Evolutionary conservation across 2,888 invertebrate species (phyloP).

Genomic region (Blera fallax): DNA sequence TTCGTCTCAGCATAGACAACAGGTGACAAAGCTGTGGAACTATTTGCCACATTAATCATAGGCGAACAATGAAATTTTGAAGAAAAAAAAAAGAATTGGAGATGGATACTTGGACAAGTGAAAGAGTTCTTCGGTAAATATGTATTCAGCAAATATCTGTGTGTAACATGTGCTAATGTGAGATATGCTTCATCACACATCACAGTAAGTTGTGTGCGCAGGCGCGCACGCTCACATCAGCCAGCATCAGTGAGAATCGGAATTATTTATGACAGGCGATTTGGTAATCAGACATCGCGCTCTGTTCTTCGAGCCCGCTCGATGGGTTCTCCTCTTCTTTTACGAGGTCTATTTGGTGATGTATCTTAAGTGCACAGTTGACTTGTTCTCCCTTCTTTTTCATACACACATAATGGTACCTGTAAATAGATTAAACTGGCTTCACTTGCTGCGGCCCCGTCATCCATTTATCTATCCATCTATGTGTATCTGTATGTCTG

Average conservation of each 20-base stretch:
- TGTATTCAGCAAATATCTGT: conserved; percentile 36
- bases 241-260: conserved; percentile 28
- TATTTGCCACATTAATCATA: conserved; percentile 68
- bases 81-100: neutral
- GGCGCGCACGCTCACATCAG: conserved; percentile 9
- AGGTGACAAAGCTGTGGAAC: conserved; percentile 64
- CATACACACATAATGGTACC: conserved; percentile 61
- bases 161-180: conserved; percentile 51
- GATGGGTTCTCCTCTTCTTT: conserved; percentile 11
- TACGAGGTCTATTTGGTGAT: conserved; percentile 41
- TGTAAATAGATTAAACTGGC: conserved; percentile 69
- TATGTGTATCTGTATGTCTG: conserved; percentile 40
- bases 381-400: conserved; percentile 20
- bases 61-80: conserved; percentile 50
- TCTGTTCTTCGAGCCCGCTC: neutral
- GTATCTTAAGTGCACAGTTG: conserved; percentile 62
- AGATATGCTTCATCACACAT: conserved; percentile 58
- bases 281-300: conserved; percentile 41
- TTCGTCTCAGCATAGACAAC: conserved; percentile 34
- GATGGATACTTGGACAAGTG: conserved; percentile 37
- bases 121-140: conserved; percentile 4
- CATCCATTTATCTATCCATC: conserved; percentile 65
- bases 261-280: conserved; percentile 59
- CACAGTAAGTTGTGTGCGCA: conserved; percentile 23
- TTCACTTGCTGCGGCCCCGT: conserved; percentile 52